phyloP scores from a whole-genome alignment of 2,797 vertebrate species.

The Bucorvus abyssinicus region DNA sequence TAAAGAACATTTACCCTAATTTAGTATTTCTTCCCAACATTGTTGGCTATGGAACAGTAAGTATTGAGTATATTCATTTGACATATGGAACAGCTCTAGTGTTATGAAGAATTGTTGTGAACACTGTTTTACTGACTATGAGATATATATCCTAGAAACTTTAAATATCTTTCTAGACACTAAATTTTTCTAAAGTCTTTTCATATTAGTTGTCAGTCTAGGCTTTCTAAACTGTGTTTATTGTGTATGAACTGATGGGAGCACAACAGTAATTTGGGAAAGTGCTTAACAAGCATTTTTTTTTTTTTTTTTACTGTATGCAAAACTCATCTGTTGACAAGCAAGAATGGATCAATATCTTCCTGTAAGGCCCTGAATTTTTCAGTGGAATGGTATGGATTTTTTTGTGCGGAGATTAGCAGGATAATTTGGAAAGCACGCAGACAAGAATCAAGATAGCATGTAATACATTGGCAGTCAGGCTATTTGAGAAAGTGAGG shows the following conservation, averaged over 20 bases:
- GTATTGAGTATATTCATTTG: neutral
- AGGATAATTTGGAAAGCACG: neutral
- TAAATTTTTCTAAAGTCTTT: neutral
- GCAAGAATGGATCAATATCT: neutral
- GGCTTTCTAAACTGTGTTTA: neutral
- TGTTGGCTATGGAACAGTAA: conserved; percentile 37
- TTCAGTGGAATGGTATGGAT: neutral
- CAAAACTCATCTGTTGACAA: neutral
- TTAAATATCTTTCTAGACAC: neutral
- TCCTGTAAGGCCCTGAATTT: neutral
- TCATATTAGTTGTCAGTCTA: neutral
- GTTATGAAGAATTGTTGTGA: neutral
- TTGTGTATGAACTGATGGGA: neutral
- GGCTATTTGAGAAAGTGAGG: neutral
- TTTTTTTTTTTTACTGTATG: neutral
- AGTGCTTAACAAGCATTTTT: neutral
- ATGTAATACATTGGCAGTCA: neutral
- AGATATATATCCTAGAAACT: neutral
- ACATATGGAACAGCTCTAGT: neutral
- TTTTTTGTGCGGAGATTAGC: neutral
- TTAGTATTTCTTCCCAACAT: conserved; percentile 20
- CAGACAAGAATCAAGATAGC: neutral
- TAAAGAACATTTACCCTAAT: conserved; percentile 78
- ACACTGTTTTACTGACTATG: neutral
- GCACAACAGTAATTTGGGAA: neutral